Evolutionary conservation across 2,888 invertebrate genomes (phyloP).

Genomic region (Sepioteuthis lessoniana): DNA sequence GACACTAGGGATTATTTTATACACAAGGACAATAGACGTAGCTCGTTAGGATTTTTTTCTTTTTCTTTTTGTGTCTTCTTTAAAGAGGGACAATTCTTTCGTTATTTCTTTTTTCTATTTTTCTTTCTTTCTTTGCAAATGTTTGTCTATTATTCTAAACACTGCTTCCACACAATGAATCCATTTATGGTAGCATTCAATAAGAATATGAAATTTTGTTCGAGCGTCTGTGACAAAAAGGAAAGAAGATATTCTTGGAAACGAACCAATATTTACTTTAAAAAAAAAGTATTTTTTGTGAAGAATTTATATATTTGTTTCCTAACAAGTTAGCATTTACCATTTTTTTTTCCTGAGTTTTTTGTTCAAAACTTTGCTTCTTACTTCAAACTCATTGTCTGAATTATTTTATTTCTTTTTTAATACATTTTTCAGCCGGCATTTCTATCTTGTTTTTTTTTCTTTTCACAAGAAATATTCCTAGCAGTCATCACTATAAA

Average conservation of each 20-base stretch:
- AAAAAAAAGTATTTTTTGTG: too few species aligned
- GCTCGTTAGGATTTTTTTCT: background rate
- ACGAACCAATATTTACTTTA: conserved; percentile 8
- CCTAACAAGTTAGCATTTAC: too few species aligned
- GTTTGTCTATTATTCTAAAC: conserved; percentile 33
- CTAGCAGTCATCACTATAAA: background rate
- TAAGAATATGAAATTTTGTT: conserved; percentile 13
- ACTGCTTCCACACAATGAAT: background rate
- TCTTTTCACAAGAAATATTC: background rate
- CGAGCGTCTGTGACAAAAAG: background rate
- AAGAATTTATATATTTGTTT: too few species aligned
- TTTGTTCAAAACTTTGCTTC: background rate
- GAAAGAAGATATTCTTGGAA: background rate
- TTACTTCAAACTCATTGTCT: background rate
- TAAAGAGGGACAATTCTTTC: too few species aligned
- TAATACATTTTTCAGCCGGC: background rate
- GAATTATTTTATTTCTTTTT: background rate
- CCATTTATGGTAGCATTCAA: background rate
- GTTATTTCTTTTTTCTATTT: background rate
- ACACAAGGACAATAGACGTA: background rate
- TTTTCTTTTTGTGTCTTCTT: background rate
- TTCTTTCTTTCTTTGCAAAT: background rate
- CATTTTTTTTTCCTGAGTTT: background rate
- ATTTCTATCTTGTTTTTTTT: background rate
- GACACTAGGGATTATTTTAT: conserved; percentile 14